A percentile compares a stretch with the other conserved stretches of the same genome.
Evolutionary conservation across 2,113 vertebrate species (phyloP).

Genomic region (Gadus macrocephalus): DNA sequence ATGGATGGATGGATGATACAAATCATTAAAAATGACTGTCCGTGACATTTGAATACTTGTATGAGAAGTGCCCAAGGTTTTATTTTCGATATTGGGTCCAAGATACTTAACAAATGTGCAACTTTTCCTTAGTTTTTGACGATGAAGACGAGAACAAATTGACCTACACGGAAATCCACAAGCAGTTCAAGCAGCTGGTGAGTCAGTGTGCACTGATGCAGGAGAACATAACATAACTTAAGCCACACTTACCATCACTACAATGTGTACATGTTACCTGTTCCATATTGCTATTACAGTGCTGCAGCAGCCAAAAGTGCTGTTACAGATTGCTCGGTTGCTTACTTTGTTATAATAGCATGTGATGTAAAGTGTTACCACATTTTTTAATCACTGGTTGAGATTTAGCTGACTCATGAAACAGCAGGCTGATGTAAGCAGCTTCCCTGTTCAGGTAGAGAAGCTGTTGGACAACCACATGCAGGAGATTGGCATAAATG

Average conservation of each 20-base stretch:
- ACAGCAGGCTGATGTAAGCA: constrained; percentile 25
- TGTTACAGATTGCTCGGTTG: neutral
- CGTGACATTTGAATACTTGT: too few species aligned
- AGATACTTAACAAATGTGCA: neutral
- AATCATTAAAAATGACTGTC: too few species aligned
- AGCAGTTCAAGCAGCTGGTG: constrained; percentile 93
- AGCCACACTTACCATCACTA: too few species aligned
- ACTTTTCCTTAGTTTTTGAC: constrained; percentile 85
- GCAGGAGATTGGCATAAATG: constrained; percentile 93
- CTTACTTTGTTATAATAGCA: neutral
- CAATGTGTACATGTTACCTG: too few species aligned
- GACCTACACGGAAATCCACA: constrained; percentile 93
- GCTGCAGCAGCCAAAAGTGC: neutral
- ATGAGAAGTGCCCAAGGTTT: neutral
- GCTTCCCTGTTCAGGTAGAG: constrained; percentile 80
- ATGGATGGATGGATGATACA: too few species aligned
- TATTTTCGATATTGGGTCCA: neutral
- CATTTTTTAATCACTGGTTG: neutral
- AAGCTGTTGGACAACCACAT: constrained; percentile 87
- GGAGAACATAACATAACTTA: too few species aligned
- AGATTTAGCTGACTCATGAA: constrained; percentile 22
- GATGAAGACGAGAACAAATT: constrained; percentile 98
- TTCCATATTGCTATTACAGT: too few species aligned
- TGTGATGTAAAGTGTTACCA: neutral
- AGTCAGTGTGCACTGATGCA: constrained; percentile 51